These are phyloP conservation scores for Prinia subflava DNA, from an alignment of 2,113 vertebrate species.

Conservation along the genomic window DNA sequence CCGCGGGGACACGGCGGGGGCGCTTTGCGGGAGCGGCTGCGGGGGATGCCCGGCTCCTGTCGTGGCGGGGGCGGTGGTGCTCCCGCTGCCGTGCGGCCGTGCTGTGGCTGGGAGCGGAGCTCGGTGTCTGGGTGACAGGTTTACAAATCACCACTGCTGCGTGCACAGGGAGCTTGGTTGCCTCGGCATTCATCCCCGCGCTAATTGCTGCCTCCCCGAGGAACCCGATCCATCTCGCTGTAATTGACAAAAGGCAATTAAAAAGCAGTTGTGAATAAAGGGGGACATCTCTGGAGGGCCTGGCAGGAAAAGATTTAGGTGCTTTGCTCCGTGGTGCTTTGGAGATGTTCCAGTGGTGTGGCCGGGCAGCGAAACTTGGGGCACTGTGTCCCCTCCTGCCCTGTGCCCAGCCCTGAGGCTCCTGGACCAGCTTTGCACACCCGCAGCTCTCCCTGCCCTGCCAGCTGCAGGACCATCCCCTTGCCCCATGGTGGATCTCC, in stretches of 20 bases:
- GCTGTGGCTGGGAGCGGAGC: background rate
- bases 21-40: background rate
- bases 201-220: slow-evolving; percentile 55
- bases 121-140: slow-evolving; percentile 30
- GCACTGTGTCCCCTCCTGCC: rapidly evolving
- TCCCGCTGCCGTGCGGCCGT: background rate
- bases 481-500: rapidly evolving
- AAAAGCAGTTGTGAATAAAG: slow-evolving; percentile 53
- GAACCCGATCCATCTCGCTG: slow-evolving; percentile 44
- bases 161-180: slow-evolving; percentile 21
- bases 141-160: slow-evolving; percentile 56
- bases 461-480: rapidly evolving
- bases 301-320: slow-evolving; percentile 36
- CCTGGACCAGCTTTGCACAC: background rate
- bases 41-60: rapidly evolving
- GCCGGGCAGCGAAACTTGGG: background rate
- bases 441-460: rapidly evolving
- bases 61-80: rapidly evolving
- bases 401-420: background rate
- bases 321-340: background rate
- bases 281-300: slow-evolving; percentile 35
- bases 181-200: slow-evolving; percentile 21
- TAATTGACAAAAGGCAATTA: slow-evolving; percentile 67
- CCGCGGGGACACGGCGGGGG: rapidly evolving
- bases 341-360: rapidly evolving